Conservation (phyloP, 2,113 vertebrate genomes). For the Cynopterus brachyotis region DNA sequence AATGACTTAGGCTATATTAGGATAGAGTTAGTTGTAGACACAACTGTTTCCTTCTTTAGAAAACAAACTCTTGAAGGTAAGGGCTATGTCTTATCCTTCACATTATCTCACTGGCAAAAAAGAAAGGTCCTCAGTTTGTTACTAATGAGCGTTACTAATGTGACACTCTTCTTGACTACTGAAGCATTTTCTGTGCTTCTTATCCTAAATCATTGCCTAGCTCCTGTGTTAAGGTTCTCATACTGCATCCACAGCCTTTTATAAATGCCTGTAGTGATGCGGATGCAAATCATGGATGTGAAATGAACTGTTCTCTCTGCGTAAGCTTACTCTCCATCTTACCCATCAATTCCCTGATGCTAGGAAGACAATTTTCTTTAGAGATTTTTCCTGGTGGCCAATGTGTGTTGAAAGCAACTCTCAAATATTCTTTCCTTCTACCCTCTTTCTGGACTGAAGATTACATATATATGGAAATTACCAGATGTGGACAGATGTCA, state of each 20-base stretch:
- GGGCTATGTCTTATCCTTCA: background rate
- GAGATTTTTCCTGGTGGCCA: background rate
- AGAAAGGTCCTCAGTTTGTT: background rate
- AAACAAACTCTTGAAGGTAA: constrained; percentile 3
- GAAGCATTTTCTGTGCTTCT: background rate
- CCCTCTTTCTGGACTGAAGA: background rate
- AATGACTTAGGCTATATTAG: background rate
- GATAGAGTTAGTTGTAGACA: background rate
- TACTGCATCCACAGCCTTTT: background rate
- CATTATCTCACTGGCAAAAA: background rate
- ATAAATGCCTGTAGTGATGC: background rate
- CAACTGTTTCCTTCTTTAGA: background rate
- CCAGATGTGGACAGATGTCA: background rate
- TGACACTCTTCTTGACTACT: background rate
- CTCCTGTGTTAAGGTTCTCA: background rate
- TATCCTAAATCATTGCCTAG: background rate
- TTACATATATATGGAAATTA: background rate
- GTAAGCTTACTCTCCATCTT: background rate
- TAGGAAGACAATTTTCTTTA: background rate
- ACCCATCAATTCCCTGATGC: background rate
- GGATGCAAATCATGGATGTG: background rate
- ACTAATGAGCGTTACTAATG: background rate
- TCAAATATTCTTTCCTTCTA: background rate
- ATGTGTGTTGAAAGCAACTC: background rate
- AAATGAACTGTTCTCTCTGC: background rate